phyloP scores from a whole-genome alignment of 2,113 vertebrate genomes.

The Meriones unguiculatus region DNA sequence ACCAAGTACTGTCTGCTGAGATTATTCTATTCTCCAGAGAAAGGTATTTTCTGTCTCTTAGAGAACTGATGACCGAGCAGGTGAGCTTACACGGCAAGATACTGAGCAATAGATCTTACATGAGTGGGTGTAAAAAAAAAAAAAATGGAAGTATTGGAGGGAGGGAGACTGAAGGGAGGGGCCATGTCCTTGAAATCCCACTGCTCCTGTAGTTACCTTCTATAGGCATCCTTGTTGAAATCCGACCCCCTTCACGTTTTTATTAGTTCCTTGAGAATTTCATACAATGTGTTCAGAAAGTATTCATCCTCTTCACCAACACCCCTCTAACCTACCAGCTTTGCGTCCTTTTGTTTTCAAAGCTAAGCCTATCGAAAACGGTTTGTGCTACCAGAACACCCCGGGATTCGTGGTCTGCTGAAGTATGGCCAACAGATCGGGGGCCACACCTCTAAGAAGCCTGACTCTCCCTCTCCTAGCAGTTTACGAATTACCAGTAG shows the following conservation, averaged over 20 bases:
- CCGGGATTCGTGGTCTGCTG: neutral
- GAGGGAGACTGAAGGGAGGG: neutral
- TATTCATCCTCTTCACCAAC: neutral
- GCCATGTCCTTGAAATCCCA: neutral
- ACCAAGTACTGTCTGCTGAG: neutral
- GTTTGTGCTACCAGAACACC: too few species aligned
- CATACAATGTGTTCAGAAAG: neutral
- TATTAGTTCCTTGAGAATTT: neutral
- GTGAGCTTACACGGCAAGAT: neutral
- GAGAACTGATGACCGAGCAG: neutral
- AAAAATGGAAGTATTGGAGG: neutral
- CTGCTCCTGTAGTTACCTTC: neutral
- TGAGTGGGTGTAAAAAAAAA: neutral
- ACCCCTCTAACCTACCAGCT: neutral
- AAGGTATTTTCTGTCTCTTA: neutral
- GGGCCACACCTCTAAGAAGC: neutral
- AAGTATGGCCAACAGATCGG: neutral
- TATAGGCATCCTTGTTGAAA: neutral
- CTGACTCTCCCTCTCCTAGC: neutral
- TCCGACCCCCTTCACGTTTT: neutral
- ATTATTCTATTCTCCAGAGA: neutral
- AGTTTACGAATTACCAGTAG: neutral
- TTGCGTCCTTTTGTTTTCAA: neutral
- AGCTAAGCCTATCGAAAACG: neutral
- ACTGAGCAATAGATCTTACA: constrained; percentile 29